Evolutionary conservation across 2,113 vertebrate species (phyloP).

Genomic region (Pelmatolapia mariae): DNA sequence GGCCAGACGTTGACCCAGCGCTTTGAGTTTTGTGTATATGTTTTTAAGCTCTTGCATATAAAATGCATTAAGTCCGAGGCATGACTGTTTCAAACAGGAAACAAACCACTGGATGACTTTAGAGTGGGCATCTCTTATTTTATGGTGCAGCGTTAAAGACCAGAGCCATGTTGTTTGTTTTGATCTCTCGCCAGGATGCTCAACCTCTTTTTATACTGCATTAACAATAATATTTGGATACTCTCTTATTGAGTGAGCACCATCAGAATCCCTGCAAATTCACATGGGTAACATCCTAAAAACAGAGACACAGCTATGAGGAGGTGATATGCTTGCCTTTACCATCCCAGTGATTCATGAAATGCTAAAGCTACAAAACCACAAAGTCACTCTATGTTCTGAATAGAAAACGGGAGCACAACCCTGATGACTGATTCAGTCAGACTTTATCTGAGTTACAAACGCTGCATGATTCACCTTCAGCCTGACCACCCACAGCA

Average conservation of each 20-base stretch:
- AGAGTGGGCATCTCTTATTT: background rate
- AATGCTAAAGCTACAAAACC: background rate
- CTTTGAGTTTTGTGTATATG: background rate
- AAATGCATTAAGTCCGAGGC: background rate
- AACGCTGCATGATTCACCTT: background rate
- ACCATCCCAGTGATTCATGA: background rate
- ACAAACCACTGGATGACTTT: background rate
- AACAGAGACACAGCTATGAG: background rate
- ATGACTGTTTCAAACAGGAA: background rate
- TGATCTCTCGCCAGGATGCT: background rate
- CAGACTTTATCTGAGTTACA: background rate
- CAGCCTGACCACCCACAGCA: background rate
- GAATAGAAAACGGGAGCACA: background rate
- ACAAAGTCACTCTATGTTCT: background rate
- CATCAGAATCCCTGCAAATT: background rate
- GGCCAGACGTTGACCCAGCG: background rate
- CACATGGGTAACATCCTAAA: background rate
- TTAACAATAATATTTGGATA: background rate
- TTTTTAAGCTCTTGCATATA: background rate
- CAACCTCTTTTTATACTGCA: background rate
- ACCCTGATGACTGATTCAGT: background rate
- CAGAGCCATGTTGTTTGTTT: background rate
- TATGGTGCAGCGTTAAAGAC: background rate
- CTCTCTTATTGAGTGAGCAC: background rate
- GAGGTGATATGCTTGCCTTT: background rate